These are phyloP conservation scores for Caenorhabditis panamensis DNA, from an alignment of 2,888 invertebrate genomes.

Conservation along the genomic window DNA sequence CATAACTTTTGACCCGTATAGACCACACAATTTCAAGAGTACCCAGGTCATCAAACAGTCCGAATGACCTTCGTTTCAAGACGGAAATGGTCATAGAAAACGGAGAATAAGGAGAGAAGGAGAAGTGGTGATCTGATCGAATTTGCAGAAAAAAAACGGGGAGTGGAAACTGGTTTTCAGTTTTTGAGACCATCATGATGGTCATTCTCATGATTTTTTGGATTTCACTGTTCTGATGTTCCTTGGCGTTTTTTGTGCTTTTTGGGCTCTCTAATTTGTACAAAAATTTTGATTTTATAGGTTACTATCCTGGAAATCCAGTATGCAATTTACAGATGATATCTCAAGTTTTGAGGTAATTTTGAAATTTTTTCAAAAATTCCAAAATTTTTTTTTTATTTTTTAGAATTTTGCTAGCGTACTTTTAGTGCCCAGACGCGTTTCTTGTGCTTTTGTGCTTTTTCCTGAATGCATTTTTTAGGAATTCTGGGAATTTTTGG, in stretches of 20 bases:
- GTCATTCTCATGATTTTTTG: not conserved
- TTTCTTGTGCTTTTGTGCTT: not conserved
- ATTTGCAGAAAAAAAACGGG: not conserved
- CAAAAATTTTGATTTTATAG: too few relatives aligned
- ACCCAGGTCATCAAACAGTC: not conserved
- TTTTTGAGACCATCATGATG: not conserved
- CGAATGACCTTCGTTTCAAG: constrained; percentile 5
- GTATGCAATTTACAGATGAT: too few relatives aligned
- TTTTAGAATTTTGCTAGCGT: too few relatives aligned
- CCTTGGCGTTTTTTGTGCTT: too few relatives aligned
- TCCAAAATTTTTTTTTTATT: not conserved
- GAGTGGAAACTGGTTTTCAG: not conserved
- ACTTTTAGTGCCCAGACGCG: not conserved
- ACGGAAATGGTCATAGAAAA: not conserved
- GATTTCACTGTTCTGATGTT: not conserved
- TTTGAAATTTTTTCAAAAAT: too few relatives aligned
- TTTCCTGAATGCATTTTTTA: too few relatives aligned
- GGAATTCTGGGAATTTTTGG: too few relatives aligned
- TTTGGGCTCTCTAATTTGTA: too few relatives aligned
- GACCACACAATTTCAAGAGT: not conserved
- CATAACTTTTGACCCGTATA: constrained; percentile 46
- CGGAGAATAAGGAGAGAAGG: not conserved
- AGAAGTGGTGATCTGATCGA: not conserved
- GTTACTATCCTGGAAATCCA: too few relatives aligned
- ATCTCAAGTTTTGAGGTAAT: too few relatives aligned